Base-by-base conservation (phyloP, 1,140 invertebrate genomes). In the Zaprionus tsacasi region DNA sequence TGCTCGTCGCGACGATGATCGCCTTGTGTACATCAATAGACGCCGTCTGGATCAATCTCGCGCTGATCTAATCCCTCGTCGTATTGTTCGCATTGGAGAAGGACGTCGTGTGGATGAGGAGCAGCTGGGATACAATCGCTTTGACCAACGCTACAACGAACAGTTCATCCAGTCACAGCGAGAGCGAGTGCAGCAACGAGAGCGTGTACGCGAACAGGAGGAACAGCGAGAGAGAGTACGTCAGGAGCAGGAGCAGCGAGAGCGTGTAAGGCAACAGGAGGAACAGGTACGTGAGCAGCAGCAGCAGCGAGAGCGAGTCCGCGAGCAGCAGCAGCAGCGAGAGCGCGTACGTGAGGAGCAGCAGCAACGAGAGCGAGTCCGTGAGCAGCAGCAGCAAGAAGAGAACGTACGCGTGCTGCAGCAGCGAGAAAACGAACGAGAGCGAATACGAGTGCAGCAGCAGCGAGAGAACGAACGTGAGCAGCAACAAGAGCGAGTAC, bases 151-250 rank as follows among this genome's bases (percentile, higher is more conserved):
- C 50, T 77, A 11, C 55, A 76, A 78, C 25, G 78, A 78, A 0
- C 81, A 85, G 15, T 75, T 80, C 43, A 13, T 80, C 6, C 65
- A 71, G 5, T 71, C 83, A 75, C 58, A 78, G 5, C 63, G 70
- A 11, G 45, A 21, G 17, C 21, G 17, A 21, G 45, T n/a, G 43
- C 43, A 48, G 43, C 38, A 40, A 13, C 27, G 27, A 30, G 27
- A 27, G 25, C 25, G 25, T 27, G 4, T 27, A 27, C 25, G 35
- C 35, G 8, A 38, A 13, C 11, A 38, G 36, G 11, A 38, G 3
- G 27, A 30, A 12, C 13, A n/a, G 38, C 13, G 38, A n/a, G 38
- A 40, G 38, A 5, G 38, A 40, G 38, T 38, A 5, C 36, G 13
- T 2, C 13, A 40, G 38, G 6, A n/a, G 6, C 2, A 45, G 6